These are phyloP conservation scores for Panurus biarmicus DNA, from an alignment of 2,113 vertebrate genomes.

Conservation along the genomic window DNA sequence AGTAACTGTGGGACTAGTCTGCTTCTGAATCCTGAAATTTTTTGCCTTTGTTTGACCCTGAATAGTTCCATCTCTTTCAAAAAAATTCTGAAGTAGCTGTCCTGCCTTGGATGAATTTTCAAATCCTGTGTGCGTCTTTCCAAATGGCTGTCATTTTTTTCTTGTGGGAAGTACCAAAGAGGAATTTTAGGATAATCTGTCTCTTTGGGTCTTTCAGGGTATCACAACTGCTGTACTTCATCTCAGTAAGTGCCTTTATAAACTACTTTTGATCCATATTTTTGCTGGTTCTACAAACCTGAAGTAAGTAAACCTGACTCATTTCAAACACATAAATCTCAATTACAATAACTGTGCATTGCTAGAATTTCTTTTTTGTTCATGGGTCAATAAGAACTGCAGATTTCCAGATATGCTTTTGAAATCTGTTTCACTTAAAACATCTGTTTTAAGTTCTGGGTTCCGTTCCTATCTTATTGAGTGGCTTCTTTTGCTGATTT, in stretches of 20 bases:
- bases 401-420: background rate
- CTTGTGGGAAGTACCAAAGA: background rate
- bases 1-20: background rate
- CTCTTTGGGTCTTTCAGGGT: background rate
- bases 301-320: background rate
- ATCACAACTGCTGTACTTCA: background rate
- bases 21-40: background rate
- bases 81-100: background rate
- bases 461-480: background rate
- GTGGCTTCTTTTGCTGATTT: background rate
- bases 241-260: background rate
- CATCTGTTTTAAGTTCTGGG: background rate
- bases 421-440: background rate
- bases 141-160: background rate
- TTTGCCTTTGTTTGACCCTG: background rate
- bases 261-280: background rate
- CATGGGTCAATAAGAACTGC: background rate
- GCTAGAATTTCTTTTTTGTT: background rate
- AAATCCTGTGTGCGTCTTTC: background rate
- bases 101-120: background rate
- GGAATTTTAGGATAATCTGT: background rate
- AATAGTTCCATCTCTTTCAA: background rate
- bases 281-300: background rate
- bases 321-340: background rate
- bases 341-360: background rate